Base-by-base conservation (phyloP, 2,888 invertebrate genomes). In the Yponomeuta cagnagella region DNA sequence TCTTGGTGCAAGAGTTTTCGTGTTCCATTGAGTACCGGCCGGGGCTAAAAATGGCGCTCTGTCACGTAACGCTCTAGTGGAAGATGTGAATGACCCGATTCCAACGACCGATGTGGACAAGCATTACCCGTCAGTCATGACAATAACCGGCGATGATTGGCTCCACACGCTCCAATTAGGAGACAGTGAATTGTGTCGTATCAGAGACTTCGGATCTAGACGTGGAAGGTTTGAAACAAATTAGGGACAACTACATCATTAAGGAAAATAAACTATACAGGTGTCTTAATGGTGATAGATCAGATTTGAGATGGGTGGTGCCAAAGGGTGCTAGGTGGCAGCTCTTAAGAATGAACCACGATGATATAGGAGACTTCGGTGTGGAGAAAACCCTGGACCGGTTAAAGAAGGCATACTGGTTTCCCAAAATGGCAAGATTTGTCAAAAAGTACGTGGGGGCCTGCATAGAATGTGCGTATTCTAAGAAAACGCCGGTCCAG, bases 281-380 rank as follows among this genome's bases (percentile, higher is more conserved):
- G 33, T 33, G 33, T 33, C 33, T 33, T 33, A 74, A 75, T 63
- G 70, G 72, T 48, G 48, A 69, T 12, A 71, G 74, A 37, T 72
- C 33, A 33, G 33, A 33, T 33, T 33, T 33, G 33, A 33, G 76
- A 33, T 85, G 79, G 79, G 77, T 78, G 2, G 82, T 82, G 2
- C 81, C 82, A 0, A 73, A 73, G n/a, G 74, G 74, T 2, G 74
- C 75, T 3, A 75, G 80, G 2, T 80, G 76, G 74, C 79, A 82
- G 67, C 71, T 85, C 5, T 75, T 80, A n/a, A 76, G 77, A 10
- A 74, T 76, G 52, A 81, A 81, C 68, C 86, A 88, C 70, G 86
- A 88, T 68, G 81, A 76, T n/a, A 73, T 77, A 0, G 78, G 75
- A 1, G 74, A 76, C 70, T 69, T 76, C 33, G 75, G 75, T 63